Evolutionary conservation across 2,797 vertebrate genomes (phyloP).

Genomic region (Sylvilagus floridanus): DNA sequence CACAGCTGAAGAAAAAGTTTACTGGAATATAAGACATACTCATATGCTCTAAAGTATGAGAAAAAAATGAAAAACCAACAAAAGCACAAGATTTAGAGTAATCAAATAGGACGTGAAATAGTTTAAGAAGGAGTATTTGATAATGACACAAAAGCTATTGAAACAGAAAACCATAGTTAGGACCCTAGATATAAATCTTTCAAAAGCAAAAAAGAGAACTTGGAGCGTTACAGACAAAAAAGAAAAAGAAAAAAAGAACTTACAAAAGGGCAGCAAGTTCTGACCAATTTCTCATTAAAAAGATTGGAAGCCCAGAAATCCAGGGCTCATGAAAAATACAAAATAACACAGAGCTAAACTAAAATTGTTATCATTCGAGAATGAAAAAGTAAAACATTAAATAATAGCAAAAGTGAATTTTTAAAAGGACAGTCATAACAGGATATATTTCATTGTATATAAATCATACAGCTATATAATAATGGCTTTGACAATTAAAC

Average conservation of each 20-base stretch:
- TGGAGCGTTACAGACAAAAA: background rate
- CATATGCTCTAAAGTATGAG: background rate
- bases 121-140: background rate
- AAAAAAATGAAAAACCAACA: background rate
- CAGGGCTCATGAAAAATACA: background rate
- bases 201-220: background rate
- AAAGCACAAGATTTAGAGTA: background rate
- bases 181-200: background rate
- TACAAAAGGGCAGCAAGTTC: background rate
- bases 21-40: background rate
- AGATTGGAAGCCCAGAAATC: no score
- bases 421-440: background rate
- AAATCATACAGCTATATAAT: background rate
- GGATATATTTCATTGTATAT: background rate
- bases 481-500: background rate
- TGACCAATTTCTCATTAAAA: background rate
- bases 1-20: background rate
- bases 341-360: background rate
- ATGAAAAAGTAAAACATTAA: background rate
- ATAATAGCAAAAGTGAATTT: background rate
- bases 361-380: background rate
- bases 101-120: background rate
- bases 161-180: background rate
- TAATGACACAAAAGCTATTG: background rate
- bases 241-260: background rate